phyloP scores from a whole-genome alignment of 2,113 vertebrate species.

The Actenoides hombroni region DNA sequence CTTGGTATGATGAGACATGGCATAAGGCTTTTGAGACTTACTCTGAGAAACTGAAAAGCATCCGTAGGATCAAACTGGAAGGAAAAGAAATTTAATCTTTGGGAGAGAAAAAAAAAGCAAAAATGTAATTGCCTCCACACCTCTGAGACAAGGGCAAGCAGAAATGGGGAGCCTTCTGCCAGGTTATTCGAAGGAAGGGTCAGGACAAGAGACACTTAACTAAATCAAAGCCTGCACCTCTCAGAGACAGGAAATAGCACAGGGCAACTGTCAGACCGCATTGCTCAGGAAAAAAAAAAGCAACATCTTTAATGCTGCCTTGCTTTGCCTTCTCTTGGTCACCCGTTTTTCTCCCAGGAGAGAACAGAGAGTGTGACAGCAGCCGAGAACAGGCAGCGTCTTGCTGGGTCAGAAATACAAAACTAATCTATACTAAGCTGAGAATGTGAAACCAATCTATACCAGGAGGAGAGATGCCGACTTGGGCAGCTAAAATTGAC shows the following conservation, averaged over 20 bases:
- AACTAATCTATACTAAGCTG: slow-evolving; percentile 14
- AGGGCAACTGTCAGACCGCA: neutral
- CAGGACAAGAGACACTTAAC: neutral
- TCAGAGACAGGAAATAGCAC: neutral
- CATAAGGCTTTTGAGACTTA: neutral
- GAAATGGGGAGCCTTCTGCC: neutral
- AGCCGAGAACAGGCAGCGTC: neutral
- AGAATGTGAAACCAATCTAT: neutral
- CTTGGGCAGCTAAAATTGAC: slow-evolving; percentile 27
- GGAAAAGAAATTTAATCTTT: neutral
- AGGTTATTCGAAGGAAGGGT: neutral
- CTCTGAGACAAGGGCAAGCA: neutral
- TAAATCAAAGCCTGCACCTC: neutral
- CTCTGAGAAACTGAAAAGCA: neutral
- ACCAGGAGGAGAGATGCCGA: neutral
- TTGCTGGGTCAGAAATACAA: slow-evolving; percentile 3
- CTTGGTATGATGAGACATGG: neutral
- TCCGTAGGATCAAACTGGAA: neutral
- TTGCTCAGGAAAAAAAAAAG: neutral
- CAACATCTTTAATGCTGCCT: neutral
- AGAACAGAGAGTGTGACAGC: neutral
- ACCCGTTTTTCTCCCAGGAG: neutral
- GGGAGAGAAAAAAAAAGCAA: neutral
- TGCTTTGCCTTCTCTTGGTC: neutral
- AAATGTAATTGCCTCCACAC: neutral